These are phyloP conservation scores for Oxycera nigricornis DNA, from an alignment of 2,888 invertebrate species.

Conservation along the genomic window DNA sequence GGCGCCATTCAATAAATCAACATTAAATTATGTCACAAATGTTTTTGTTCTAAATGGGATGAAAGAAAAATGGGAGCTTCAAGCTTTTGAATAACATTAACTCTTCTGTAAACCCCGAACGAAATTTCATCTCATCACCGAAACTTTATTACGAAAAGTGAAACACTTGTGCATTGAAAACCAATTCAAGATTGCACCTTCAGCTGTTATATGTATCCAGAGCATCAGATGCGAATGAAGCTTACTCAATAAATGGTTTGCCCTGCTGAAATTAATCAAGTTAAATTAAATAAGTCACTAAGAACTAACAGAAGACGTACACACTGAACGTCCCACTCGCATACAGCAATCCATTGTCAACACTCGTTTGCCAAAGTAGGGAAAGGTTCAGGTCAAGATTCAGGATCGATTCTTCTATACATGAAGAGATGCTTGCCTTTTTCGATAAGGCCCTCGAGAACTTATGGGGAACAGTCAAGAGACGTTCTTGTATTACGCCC, in stretches of 20 bases:
- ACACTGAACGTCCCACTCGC: not conserved
- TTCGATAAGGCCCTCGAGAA: not conserved
- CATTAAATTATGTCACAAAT: no score
- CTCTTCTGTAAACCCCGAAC: no score
- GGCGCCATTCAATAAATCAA: no score
- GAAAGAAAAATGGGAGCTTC: no score
- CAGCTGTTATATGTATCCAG: not conserved
- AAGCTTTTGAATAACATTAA: no score
- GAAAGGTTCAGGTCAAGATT: not conserved
- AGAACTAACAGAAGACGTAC: not conserved
- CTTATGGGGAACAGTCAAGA: not conserved
- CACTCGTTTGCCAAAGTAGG: not conserved
- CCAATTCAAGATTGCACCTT: no score
- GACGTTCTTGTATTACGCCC: not conserved
- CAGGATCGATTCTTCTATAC: not conserved
- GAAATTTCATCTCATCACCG: no score
- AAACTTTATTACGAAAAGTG: no score
- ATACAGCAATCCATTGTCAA: not conserved
- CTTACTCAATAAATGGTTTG: slow-evolving; percentile 13
- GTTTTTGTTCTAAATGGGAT: no score
- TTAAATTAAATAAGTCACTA: not conserved
- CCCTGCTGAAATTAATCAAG: slow-evolving; percentile 10
- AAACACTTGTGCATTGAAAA: no score
- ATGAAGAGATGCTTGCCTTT: not conserved
- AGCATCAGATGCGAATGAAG: slow-evolving; percentile 8